Base-by-base conservation (phyloP, 2,797 vertebrate species). In the Numenius phaeopus region DNA sequence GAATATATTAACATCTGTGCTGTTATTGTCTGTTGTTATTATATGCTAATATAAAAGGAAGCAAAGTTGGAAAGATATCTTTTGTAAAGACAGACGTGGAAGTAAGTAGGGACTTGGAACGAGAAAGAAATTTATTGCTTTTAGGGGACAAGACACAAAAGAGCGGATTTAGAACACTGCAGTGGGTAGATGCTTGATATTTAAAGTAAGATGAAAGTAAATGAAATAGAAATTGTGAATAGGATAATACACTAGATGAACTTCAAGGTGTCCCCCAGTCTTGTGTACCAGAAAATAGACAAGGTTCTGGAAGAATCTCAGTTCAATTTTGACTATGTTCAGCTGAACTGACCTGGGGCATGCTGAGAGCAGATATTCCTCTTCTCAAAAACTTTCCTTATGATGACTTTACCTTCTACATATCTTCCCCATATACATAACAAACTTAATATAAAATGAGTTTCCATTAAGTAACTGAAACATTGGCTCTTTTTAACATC, bases 341-440 rank as follows among this genome's bases (percentile, higher is more conserved):
- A 75, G 12, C 27, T 73, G 44, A 81, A 58, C 17, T 2, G 2
- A 62, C 2, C 5, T 29, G 9, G 3, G 7, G 3, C 1, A 5
- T 80, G 34, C 13, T 49, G 24, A 59, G 18, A 65, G 15, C 19
- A 64, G 14, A 34, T 75, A 54, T 2, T 23, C 2, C 2, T 5
- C 3, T 2, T 81, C 29, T 17, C 34, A 16, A 65, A 82, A 42
- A 40, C 7, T 32, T 8, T 70, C 5, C 7, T 52, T 84, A 37
- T 40, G 44, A 37, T 82, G 30, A 32, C 30, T 54, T 44, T 40
- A 32, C 19, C 2, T 42, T 83, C 30, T 61, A 3, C 0, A 0
- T n/a, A 42, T 3, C 16, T 64, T 69, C 17, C 14, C 2, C 7
- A 55, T 67, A 55, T 10, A 61, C 4, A 14, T 24, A 78, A 42